These are phyloP conservation scores for Brachionus sp. DNA, from an alignment of 1,140 invertebrate genomes.

Conservation along the genomic window DNA sequence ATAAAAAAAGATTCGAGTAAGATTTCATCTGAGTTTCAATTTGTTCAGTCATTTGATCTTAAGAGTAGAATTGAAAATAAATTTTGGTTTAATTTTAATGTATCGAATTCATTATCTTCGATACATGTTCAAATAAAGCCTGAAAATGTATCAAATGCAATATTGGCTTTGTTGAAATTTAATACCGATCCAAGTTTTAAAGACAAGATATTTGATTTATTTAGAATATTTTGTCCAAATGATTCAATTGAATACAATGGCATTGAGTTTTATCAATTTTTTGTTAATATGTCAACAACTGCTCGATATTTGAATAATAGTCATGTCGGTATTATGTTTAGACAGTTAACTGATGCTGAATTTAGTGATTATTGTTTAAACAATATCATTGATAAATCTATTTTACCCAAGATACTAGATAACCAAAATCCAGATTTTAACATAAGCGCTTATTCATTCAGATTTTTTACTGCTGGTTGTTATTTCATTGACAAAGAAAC, in stretches of 20 bases:
- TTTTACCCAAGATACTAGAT: neutral
- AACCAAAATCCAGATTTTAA: neutral
- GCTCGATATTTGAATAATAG: neutral
- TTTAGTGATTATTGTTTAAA: neutral
- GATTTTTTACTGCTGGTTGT: slow-evolving; percentile 11
- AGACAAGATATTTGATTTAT: neutral
- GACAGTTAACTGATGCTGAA: neutral
- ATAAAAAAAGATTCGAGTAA: neutral
- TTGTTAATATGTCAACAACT: neutral
- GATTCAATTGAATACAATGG: neutral
- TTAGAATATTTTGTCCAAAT: slow-evolving; percentile 10
- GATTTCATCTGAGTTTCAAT: neutral
- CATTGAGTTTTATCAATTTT: slow-evolving; percentile 4
- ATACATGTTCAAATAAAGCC: slow-evolving; percentile 12
- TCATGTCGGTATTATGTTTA: neutral
- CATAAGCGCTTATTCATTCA: neutral
- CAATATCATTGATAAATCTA: neutral
- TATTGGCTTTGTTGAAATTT: neutral
- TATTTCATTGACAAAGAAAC: slow-evolving; percentile 18
- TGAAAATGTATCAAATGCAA: neutral
- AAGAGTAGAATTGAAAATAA: neutral
- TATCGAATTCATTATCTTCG: neutral
- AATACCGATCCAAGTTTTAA: neutral
- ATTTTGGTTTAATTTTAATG: neutral
- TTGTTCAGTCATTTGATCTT: neutral